A percentile compares a stretch with the other conserved stretches of the same genome.
phyloP scores from a whole-genome alignment of 92 coral and sea anemone genomes.

The Virgularia gustaviana region DNA sequence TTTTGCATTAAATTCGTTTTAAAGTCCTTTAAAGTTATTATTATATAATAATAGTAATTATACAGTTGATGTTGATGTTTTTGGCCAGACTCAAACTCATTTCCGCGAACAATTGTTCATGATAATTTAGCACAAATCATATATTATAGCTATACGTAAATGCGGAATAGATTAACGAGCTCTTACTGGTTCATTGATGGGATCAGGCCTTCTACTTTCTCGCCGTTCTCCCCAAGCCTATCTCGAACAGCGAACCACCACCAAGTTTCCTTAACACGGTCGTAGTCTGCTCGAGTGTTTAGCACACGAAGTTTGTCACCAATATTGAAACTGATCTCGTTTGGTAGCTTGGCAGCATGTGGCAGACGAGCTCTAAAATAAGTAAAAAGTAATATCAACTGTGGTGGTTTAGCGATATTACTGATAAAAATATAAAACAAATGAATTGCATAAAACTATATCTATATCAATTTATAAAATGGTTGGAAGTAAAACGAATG shows the following conservation, averaged over 20 bases:
- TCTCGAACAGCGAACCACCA: slow-evolving; percentile 94
- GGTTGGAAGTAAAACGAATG: too few species aligned
- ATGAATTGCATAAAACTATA: background rate
- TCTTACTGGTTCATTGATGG: slow-evolving; percentile 91
- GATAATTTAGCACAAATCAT: background rate
- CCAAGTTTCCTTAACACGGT: slow-evolving; percentile 80
- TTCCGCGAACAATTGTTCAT: background rate
- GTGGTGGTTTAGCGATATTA: background rate
- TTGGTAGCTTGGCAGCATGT: slow-evolving; percentile 77
- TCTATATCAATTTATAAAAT: background rate
- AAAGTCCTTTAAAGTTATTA: too few species aligned
- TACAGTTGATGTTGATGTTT: too few species aligned
- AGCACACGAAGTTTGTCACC: slow-evolving; percentile 91
- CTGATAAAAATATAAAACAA: background rate
- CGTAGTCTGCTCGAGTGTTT: slow-evolving; percentile 95
- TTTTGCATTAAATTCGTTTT: too few species aligned
- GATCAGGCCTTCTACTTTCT: slow-evolving; percentile 79
- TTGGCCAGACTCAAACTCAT: too few species aligned
- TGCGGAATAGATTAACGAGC: background rate
- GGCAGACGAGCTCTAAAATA: slow-evolving; percentile 67
- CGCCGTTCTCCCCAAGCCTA: slow-evolving; percentile 69
- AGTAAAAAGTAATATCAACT: background rate
- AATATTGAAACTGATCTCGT: slow-evolving; percentile 73
- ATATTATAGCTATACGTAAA: background rate
- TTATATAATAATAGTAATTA: too few species aligned